Evolutionary conservation across 1,140 invertebrate genomes (phyloP), one percentile per base, ranked within the genome.

Genomic region (Drosophila funebris): DNA sequence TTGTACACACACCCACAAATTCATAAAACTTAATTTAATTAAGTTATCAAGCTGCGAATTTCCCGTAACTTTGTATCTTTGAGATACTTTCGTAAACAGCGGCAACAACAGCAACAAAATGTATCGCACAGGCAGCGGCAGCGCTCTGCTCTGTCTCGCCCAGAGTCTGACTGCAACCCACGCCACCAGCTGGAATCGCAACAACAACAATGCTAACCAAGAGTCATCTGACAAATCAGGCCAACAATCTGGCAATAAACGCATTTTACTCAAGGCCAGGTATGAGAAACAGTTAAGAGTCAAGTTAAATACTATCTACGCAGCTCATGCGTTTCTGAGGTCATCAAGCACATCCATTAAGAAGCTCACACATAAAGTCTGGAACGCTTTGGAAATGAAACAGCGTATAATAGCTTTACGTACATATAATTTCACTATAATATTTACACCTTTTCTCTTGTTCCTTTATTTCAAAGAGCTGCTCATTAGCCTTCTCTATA

Each of bases 21-120:
- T 14, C 39, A 66, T 57, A 27, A 64, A 39, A 46, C 60, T 58
- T 72, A 72, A 72, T 72, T 66, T 27, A 72, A 72, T 72, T 72
- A 72, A 72, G 16, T 43, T 50, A 31, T 70, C 60, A 62, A 37
- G 58, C 60, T 16, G 41, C 33, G 36, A 43, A 53, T 36, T 53
- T 53, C 57, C 27, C 27, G 13, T 14, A 36, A 3, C 11, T 44
- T 44, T 27, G 50, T 46, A 64, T 64, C 50, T 63, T 39, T n/a
- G 22, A 37, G 46, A 50, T 62, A 37, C 44, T 50, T 50, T 39
- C 11, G 58, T 20, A 36, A 33, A 37, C n/a, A n/a, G n/a, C n/a
- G n/a, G n/a, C n/a, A n/a, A n/a, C n/a, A n/a, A n/a, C n/a, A n/a
- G n/a, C n/a, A n/a, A n/a, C 29, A 54, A 53, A 16, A 71, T 48